Base-by-base conservation (phyloP, 2,797 vertebrate species). In the Cyclura pinguis region DNA sequence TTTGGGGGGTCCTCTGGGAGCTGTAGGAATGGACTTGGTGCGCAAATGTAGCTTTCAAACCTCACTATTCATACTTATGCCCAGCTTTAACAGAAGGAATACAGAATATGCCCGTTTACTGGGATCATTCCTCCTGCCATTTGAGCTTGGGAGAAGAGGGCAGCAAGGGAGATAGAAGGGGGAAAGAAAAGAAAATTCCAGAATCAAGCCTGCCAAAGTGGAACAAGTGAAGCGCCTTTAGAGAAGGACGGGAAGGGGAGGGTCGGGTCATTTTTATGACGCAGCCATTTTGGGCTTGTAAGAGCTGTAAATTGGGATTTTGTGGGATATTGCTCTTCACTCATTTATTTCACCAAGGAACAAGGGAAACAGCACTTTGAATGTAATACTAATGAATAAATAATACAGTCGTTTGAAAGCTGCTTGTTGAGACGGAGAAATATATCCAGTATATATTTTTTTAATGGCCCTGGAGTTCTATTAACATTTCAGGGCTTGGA, bases 321-420 rank as follows among this genome's bases (percentile, higher is more conserved):
- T 93, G 93, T 92, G 84, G 27, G 74, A 91, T 93, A 89, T 86
- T 92, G 86, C 89, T 91, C 89, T 95, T 92, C 91, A 94, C 95
- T 93, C 92, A 85, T 96, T 97, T 95, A 93, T 96, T 95, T 95
- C 87, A 91, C 87, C 89, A 69, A 94, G 88, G 84, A 95, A 94
- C 93, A 94, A 77, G 82, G 94, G 93, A 90, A 93, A 80, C 84
- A 89, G 89, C 91, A 55, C 87, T 94, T 91, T 84, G 90, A 92
- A 89, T 88, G 84, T 91, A 82, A 92, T 91, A 83, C 92, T 95
- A 88, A 95, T 93, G 94, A 97, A 96, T 95, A 96, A 95, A 94
- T 96, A 95, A 96, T 93, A 91, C 47, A 9, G 42, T 87, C 73
- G 0, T 95, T 96, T 95, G 92, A 90, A 96, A 96, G 89, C 91